Base-by-base conservation (phyloP, 2,888 invertebrate genomes). In the Melanargia galathea region DNA sequence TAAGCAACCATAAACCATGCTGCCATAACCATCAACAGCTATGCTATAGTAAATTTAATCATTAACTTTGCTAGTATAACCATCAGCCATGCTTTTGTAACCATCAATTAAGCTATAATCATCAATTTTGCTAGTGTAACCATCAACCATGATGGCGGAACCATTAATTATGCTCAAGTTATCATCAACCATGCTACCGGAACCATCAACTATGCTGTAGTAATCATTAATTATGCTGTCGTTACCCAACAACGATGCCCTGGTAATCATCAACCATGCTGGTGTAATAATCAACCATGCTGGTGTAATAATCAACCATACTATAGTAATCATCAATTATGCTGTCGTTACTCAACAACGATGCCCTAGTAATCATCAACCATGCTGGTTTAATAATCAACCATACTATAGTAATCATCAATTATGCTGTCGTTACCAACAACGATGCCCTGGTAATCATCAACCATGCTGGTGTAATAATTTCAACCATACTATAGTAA, bases 1-100 rank as follows among this genome's bases (percentile, higher is more conserved):
- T n/a, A 58, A 62, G 60, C 61, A 51, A 62, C 59, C 58, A 63
- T 51, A 16, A 40, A 16, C 24, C 43, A 54, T 10, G 26, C 57
- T 20, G n/a, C 62, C 58, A 65, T 68, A 49, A 62, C 30, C 48
- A 52, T 48, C 49, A 24, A 46, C n/a, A 26, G 33, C 33, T 33
- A 55, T 26, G 18, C n/a, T 45, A n/a, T n/a, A n/a, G n/a, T n/a
- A n/a, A n/a, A n/a, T n/a, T n/a, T n/a, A n/a, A 45, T 40, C 35
- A 45, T 57, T 24, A 40, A 5, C 11, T 13, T 10, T 13, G 13
- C 43, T 49, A 62, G 45, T 49, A 56, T 59, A 59, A 60, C 64
- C 55, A 62, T 22, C 43, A 26, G 45, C n/a, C 11, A 30, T 8
- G 7, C 13, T 18, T 64, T 38, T 55, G 51, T 64, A 63, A 60